These are phyloP conservation scores for Chrysina gloriosa DNA, from an alignment of 2,888 invertebrate species.

Conservation along the genomic window DNA sequence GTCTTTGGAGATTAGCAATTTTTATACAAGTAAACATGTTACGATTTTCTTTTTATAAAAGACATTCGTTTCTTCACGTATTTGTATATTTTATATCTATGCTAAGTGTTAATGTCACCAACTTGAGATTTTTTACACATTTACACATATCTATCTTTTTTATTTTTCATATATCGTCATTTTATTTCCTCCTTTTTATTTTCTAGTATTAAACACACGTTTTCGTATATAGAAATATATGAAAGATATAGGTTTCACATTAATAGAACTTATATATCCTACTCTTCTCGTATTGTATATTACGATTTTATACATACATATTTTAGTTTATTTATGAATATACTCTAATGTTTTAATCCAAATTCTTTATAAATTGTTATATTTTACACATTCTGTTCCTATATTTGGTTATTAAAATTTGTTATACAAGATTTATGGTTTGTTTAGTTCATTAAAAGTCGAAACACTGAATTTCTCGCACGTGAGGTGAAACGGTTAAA, in stretches of 20 bases:
- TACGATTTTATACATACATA: slow-evolving; percentile 9
- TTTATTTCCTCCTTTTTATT: not conserved
- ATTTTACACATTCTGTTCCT: slow-evolving; percentile 27
- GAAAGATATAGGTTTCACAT: slow-evolving; percentile 1
- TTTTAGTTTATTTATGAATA: slow-evolving; percentile 18
- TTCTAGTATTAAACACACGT: not conserved
- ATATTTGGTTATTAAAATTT: slow-evolving; percentile 31
- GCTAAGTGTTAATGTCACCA: not conserved
- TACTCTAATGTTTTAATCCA: slow-evolving; percentile 19
- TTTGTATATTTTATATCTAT: slow-evolving; percentile 21
- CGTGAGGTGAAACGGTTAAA: no score
- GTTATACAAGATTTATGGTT: not conserved
- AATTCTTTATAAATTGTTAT: slow-evolving; percentile 31
- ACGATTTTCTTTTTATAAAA: slow-evolving; percentile 15
- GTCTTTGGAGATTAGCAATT: not conserved
- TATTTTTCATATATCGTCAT: slow-evolving; percentile 4
- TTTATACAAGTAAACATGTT: slow-evolving; percentile 6
- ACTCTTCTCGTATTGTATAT: slow-evolving; percentile 16
- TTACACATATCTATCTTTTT: slow-evolving; percentile 7
- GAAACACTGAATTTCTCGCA: no score
- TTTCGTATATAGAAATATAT: slow-evolving; percentile 8
- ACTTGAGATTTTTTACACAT: slow-evolving; percentile 13
- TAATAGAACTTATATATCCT: slow-evolving; percentile 9
- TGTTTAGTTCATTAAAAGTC: no score
- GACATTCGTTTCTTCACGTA: slow-evolving; percentile 12